Percentiles rank a stretch among this genome's conserved stretches.
phyloP scores from a whole-genome alignment of 2,113 vertebrate genomes.

The Sander vitreus region DNA sequence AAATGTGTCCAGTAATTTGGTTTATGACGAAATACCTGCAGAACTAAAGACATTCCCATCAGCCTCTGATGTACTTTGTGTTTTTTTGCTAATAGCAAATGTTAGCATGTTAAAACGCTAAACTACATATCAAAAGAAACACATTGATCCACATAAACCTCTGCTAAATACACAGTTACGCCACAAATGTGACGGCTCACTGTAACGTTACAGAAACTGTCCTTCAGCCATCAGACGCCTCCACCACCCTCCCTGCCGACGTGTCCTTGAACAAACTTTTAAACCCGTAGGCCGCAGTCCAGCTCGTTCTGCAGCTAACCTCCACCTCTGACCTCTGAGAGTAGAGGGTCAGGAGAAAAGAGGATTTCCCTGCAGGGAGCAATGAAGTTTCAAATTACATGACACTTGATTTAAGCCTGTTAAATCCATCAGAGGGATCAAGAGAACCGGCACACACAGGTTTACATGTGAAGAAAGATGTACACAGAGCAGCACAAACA shows the following conservation, averaged over 20 bases:
- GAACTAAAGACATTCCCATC: no score
- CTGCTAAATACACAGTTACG: neutral
- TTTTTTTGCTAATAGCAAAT: neutral
- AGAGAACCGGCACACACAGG: constrained; percentile 39
- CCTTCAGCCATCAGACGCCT: neutral
- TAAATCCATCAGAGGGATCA: constrained; percentile 60
- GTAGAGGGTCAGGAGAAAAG: constrained; percentile 13
- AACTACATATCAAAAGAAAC: no score
- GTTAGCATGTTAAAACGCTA: no score
- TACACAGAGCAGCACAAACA: neutral
- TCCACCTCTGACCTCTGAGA: constrained; percentile 35
- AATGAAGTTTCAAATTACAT: constrained; percentile 54
- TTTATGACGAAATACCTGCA: no score
- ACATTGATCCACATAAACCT: neutral
- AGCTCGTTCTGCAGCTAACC: neutral
- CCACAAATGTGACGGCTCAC: neutral
- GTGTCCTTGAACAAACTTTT: neutral
- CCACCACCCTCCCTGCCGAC: neutral
- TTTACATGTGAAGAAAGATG: constrained; percentile 18
- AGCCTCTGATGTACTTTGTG: no score
- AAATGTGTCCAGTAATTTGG: no score
- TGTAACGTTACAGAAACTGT: neutral
- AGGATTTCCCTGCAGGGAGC: constrained; percentile 47
- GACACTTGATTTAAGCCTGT: constrained; percentile 63
- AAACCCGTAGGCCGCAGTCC: neutral